phyloP scores from a whole-genome alignment of 1,140 invertebrate genomes.

The Fopius arisanus region DNA sequence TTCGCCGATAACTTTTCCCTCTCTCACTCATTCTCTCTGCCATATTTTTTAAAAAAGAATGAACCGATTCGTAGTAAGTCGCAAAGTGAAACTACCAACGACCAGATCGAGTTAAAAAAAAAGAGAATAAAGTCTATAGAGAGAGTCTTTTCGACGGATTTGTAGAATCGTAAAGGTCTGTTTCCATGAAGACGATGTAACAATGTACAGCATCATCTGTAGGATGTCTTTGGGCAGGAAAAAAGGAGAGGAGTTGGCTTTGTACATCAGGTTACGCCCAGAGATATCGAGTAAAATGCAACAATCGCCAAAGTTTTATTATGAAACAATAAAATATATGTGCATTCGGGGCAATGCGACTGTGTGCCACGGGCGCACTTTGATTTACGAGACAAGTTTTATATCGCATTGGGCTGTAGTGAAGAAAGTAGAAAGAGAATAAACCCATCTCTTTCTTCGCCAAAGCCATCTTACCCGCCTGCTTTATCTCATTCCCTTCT shows the following conservation, averaged over 20 bases:
- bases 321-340: slow-evolving; percentile 64
- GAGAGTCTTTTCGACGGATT: slow-evolving; percentile 49
- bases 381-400: slow-evolving; percentile 61
- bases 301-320: slow-evolving; percentile 57
- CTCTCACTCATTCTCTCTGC: slow-evolving; percentile 10
- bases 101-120: slow-evolving; percentile 27
- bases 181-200: slow-evolving; percentile 8
- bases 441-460: neutral
- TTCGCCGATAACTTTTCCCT: slow-evolving; percentile 24
- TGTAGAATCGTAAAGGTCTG: slow-evolving; percentile 53
- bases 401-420: slow-evolving; percentile 46
- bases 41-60: slow-evolving; percentile 4
- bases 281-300: slow-evolving; percentile 36
- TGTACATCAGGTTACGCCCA: neutral
- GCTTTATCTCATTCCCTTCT: neutral
- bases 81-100: slow-evolving; percentile 22
- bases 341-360: slow-evolving; percentile 34
- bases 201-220: neutral
- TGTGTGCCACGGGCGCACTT: slow-evolving; percentile 33
- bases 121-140: slow-evolving; percentile 42
- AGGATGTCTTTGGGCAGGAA: neutral
- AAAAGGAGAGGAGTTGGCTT: neutral
- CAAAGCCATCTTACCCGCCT: neutral
- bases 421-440: neutral
- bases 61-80: slow-evolving; percentile 25